Evolutionary conservation across 2,888 invertebrate genomes (phyloP).

Genomic region (Caenorhabditis wallacei): DNA sequence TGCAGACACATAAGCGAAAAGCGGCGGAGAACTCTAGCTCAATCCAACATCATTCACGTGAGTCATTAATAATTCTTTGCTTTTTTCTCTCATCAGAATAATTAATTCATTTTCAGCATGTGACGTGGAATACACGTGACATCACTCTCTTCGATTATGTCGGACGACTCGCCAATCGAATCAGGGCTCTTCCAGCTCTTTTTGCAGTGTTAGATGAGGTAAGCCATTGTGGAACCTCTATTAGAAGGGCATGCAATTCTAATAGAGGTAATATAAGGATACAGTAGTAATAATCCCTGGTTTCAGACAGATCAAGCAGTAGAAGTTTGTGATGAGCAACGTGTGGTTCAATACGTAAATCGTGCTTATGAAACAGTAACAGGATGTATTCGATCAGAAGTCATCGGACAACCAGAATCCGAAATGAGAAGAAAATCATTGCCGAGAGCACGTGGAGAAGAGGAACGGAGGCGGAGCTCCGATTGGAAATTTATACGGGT

Average conservation of each 20-base stretch:
- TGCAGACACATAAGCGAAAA: slow-evolving; percentile 77
- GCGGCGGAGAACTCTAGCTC: slow-evolving; percentile 70
- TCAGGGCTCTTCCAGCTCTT: slow-evolving; percentile 81
- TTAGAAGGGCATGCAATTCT: neutral
- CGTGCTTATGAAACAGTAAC: slow-evolving; percentile 84
- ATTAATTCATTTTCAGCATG: slow-evolving; percentile 65
- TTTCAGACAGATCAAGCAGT: slow-evolving; percentile 82
- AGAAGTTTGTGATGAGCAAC: slow-evolving; percentile 82
- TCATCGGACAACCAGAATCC: slow-evolving; percentile 74
- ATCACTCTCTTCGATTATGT: slow-evolving; percentile 79
- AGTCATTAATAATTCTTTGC: slow-evolving; percentile 28
- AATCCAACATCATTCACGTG: slow-evolving; percentile 77
- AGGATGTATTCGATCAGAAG: slow-evolving; percentile 84
- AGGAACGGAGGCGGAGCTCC: slow-evolving; percentile 77
- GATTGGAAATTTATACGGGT: slow-evolving; percentile 83
- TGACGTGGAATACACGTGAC: slow-evolving; percentile 77
- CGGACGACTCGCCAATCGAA: slow-evolving; percentile 76
- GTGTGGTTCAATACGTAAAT: slow-evolving; percentile 84
- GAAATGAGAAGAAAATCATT: slow-evolving; percentile 73
- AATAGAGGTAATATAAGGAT: neutral
- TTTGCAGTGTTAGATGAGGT: slow-evolving; percentile 82
- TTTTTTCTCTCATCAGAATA: neutral
- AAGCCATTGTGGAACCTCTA: neutral
- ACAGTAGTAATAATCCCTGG: too few relatives aligned
- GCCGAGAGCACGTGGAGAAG: slow-evolving; percentile 70